Base-by-base conservation (phyloP, 2,888 invertebrate genomes). In the Mactromeris polynyma region DNA sequence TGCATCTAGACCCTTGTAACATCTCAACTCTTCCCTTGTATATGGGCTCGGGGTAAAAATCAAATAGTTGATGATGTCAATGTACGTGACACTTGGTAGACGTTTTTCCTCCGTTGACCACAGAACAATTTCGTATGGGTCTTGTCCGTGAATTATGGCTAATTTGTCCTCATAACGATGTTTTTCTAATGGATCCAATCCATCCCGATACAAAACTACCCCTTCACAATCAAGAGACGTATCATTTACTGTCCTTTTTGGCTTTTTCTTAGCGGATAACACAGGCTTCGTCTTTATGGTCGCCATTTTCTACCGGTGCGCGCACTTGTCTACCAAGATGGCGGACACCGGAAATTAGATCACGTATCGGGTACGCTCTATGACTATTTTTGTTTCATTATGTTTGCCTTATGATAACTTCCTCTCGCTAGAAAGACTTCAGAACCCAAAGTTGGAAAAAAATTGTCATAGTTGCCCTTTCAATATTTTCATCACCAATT, bases 1-100 rank as follows among this genome's bases (percentile, higher is more conserved):
- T 2, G 91, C 89, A 17, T 88, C 89, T 19, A 92, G 40, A 17
- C 83, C 81, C 58, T 92, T 92, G 54, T 87, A 91, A 21, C 64
- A 36, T 36, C 79, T 77, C 19, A 90, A 40, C 3, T 90, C 79
- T 26, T 90, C 87, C 31, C 38, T 58, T 14, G 87, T 90, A 64
- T 87, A 90, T 42, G 78, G 33, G 46, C 87, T 90, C 31, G 83
- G 77, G 6, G 83, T 58, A n/a, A 83, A 84, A 1, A 88, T 11
- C 14, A 88, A 42, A 51, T 88, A 88, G 19, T 88, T 80, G 9
- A 86, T 38, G 26, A 90, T 85, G 40, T 89, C 87, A 21, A 81
- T 81, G 64, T 90, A 89, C n/a, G 86, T 88, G n/a, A 83, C 26
- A 0, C 36, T n/a, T 26, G 89, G 90, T 9, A 89, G 26, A 6